Base-by-base conservation (phyloP, 2,888 invertebrate genomes). In the Mylabris sibirica region DNA sequence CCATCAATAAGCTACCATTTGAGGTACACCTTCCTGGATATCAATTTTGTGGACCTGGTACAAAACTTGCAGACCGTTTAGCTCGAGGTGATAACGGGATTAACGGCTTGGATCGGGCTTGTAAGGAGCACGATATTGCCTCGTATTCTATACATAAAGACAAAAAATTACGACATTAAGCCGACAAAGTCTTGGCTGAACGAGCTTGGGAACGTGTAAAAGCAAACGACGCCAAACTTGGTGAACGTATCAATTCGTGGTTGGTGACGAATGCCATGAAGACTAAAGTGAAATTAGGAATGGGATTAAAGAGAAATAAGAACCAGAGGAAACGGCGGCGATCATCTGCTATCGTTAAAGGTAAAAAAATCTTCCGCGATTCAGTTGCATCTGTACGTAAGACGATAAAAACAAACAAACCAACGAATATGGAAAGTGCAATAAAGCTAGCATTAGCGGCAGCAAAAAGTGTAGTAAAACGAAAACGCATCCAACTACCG, bases 101-200 rank as follows among this genome's bases (percentile, higher is more conserved):
- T 24, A 80, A 82, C 73, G 66, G 67, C 3, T 69, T 82, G 34
- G 83, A 83, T 73, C 66, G 63, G 17, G 79, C 79, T 12, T 81
- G 80, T 67, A 80, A 79, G 68, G 67, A 77, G 17, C 82, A 81
- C 73, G 82, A 82, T 72, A 81, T 81, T 59, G 77, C 78, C n/a
- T n/a, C n/a, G 2, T 82, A 83, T 68, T 70, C 68, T 5, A 41
- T 72, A 44, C 24, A 66, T 60, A 69, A 68, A 30, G 69, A 73
- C 69, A 64, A 78, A 64, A 24, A 62, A 17, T 66, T 72, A 59
- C 74, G 82, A 59, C 78, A 83, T 70, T 70, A 73, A 63, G 84
- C 84, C 1, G 84, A 85, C 76, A 71, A 76, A 67, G 35, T 74
- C 24, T 72, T 84, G 11, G 74, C 76, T n/a, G 75, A 81, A 57